Conservation (phyloP, 2,797 vertebrate species). For the Lophotriccus pileatus region DNA sequence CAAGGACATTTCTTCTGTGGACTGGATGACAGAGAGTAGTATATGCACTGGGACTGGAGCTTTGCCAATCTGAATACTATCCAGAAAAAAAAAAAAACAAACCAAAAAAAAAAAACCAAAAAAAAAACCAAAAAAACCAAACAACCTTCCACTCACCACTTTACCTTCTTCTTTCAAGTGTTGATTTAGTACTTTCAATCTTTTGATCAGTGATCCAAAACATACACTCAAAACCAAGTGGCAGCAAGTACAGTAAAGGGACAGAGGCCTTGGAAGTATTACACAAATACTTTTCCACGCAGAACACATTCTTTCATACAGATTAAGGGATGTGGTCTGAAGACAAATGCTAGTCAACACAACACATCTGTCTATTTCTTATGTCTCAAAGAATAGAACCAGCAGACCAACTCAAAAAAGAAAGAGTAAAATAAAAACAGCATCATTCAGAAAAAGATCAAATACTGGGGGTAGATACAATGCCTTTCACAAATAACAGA, state of each 20-base stretch:
- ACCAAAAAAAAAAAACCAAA: accelerated
- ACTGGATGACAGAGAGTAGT: neutral
- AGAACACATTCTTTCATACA: neutral
- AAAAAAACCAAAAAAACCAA: neutral
- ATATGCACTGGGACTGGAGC: neutral
- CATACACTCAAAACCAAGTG: neutral
- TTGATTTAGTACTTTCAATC: neutral
- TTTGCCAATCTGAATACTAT: neutral
- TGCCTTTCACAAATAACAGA: neutral
- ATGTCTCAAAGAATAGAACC: neutral
- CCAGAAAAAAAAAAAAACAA: neutral
- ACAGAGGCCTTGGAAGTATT: neutral
- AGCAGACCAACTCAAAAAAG: neutral
- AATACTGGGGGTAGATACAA: neutral
- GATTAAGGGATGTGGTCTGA: neutral
- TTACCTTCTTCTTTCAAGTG: neutral
- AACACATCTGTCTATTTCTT: neutral
- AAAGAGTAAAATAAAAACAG: neutral
- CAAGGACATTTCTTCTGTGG: neutral
- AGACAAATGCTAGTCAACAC: neutral
- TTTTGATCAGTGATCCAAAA: neutral
- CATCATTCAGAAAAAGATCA: neutral
- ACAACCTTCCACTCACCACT: neutral
- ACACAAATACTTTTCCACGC: neutral
- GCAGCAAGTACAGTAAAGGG: neutral